Conservation (phyloP, 2,888 invertebrate genomes). For the Dicyrtoma fusca region DNA sequence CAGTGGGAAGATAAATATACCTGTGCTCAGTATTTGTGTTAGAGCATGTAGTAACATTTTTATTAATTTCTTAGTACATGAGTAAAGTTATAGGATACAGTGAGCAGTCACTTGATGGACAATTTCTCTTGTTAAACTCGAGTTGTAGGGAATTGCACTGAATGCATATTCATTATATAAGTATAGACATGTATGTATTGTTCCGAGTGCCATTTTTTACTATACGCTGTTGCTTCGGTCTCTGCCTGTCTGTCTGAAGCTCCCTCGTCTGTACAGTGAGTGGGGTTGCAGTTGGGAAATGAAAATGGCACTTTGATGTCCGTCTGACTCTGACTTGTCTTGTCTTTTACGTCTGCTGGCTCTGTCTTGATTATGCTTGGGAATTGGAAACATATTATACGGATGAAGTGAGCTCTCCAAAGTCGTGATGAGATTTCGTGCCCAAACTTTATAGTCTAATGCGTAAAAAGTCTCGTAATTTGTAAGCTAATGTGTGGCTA, state of each 20-base stretch:
- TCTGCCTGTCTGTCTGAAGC: no score
- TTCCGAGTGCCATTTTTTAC: constrained; percentile 3
- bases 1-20: not conserved
- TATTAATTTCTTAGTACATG: not conserved
- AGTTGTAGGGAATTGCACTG: not conserved
- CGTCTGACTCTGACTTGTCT: no score
- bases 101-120: not conserved
- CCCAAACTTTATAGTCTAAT: not conserved
- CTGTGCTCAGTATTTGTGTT: not conserved
- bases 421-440: constrained; percentile 5
- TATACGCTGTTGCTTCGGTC: not conserved
- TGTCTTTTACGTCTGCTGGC: no score
- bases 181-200: not conserved
- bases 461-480: constrained; percentile 5
- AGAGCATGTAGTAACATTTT: not conserved
- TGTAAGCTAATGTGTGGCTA: constrained; percentile 6
- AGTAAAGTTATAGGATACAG: not conserved
- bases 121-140: not conserved
- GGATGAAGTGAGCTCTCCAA: not conserved
- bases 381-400: no score
- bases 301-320: no score
- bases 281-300: no score
- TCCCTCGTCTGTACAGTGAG: no score
- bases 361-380: no score
- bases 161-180: not conserved